Evolutionary conservation across 2,888 invertebrate species (phyloP), one percentile per base, ranked within the genome.

Genomic region (Antheraea yamamai): DNA sequence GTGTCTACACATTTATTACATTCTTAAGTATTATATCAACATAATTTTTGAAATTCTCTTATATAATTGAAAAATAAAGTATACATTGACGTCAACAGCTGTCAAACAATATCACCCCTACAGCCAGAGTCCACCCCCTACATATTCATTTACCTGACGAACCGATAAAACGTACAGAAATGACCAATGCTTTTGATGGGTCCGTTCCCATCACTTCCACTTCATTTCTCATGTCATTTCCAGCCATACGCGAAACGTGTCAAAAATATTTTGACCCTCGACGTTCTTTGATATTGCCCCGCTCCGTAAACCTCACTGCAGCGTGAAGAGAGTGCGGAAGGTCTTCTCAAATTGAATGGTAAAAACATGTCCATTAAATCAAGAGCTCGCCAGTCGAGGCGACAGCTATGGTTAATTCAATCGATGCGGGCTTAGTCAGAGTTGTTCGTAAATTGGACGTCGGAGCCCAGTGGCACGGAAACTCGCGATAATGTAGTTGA

Each of bases 401-500:
- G 76, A 35, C 74, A 79, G 78, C 71, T 79, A 80, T 77, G 73
- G 74, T 76, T 66, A 75, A 51, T 75, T 71, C 77, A 47, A 77
- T 75, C 76, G 71, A 73, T 66, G 64, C 74, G 77, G 77, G 80
- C 79, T 81, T 80, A 78, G 72, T 75, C 66, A 75, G 75, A 77
- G 91, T 73, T 87, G 89, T 82, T 72, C 10, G 14, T 78, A 80
- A 76, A 81, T 64, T 91, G 89, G 92, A 77, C 78, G 74, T 66
- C 51, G 68, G 76, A 86, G 84, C 78, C 82, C 90, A 92, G 83
- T 88, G 91, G 88, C 86, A 88, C 84, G 89, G 92, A 92, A 93
- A 90, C 88, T 87, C 81, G 78, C 85, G 92, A 92, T 93, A 92
- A 90, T 88, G 86, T 86, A 83, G 83, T 83, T 90, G 88, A 90